A percentile compares a stretch with the other conserved stretches of the same genome.
Evolutionary conservation across 2,113 vertebrate species (phyloP).

Genomic region (Lipophrys pholis): DNA sequence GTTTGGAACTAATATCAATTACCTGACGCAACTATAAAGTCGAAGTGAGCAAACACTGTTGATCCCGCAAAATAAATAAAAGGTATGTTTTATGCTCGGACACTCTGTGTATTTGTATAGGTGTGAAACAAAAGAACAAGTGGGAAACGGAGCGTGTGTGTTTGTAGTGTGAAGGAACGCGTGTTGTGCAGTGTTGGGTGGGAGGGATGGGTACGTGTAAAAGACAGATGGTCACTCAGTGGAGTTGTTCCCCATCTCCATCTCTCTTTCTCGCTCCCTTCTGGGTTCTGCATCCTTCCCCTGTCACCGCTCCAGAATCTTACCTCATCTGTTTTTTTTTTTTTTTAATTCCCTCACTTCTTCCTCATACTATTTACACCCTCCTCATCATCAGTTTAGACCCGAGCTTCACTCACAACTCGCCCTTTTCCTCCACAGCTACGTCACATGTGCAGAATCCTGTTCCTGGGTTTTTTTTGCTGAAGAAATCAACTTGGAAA

Average conservation of each 20-base stretch:
- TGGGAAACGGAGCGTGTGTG: constrained; percentile 28
- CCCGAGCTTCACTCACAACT: not conserved
- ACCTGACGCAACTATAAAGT: no score
- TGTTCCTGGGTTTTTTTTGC: constrained; percentile 48
- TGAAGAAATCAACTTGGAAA: constrained; percentile 59
- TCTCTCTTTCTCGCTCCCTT: constrained; percentile 71
- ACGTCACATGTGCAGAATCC: constrained; percentile 9
- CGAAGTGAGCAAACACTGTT: not conserved
- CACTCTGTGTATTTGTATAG: not conserved
- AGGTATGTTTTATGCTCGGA: not conserved
- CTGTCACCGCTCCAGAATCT: constrained; percentile 76
- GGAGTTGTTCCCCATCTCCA: constrained; percentile 79
- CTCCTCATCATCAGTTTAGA: not conserved
- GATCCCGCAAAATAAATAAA: not conserved
- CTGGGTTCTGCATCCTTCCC: constrained; percentile 71
- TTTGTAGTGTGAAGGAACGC: constrained; percentile 49
- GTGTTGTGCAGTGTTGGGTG: constrained; percentile 47
- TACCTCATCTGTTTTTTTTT: constrained; percentile 70
- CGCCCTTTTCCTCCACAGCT: constrained; percentile 27
- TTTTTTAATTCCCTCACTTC: constrained; percentile 8
- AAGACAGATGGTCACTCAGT: constrained; percentile 87
- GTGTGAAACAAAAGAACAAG: constrained; percentile 51
- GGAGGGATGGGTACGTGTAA: constrained; percentile 65
- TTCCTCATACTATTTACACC: constrained; percentile 22
- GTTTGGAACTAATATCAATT: no score